A percentile compares a stretch with the other conserved stretches of the same genome.
phyloP scores from a whole-genome alignment of 1,140 invertebrate species.

The Thalassaphorura encarpata region DNA sequence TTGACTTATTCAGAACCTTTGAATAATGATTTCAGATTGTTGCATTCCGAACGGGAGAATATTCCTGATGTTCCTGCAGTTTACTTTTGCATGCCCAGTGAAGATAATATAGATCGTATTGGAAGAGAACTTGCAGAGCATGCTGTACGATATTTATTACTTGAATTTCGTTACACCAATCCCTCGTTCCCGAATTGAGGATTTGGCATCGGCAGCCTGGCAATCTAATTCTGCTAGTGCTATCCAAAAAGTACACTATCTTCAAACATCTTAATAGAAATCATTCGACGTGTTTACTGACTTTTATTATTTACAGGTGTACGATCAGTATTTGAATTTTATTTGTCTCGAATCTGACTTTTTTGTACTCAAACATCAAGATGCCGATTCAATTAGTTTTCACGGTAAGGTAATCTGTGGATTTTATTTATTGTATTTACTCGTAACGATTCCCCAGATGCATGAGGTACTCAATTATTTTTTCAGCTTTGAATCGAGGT shows the following conservation, averaged over 20 bases:
- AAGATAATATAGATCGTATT: slow-evolving; percentile 92
- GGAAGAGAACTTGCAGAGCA: slow-evolving; percentile 80
- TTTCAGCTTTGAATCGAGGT: slow-evolving; percentile 81
- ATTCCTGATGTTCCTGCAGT: slow-evolving; percentile 97
- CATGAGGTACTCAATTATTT: too few relatives aligned
- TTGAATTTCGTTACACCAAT: slow-evolving; percentile 98
- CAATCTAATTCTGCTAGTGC: slow-evolving; percentile 75
- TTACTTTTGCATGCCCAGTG: slow-evolving; percentile 95
- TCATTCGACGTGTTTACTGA: slow-evolving; percentile 1
- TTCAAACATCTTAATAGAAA: too few relatives aligned
- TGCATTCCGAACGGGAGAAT: slow-evolving; percentile 87
- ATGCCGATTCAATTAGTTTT: slow-evolving; percentile 81
- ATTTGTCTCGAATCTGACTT: slow-evolving; percentile 97
- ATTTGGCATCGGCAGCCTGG: slow-evolving; percentile 82
- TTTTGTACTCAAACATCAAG: slow-evolving; percentile 86
- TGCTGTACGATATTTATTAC: slow-evolving; percentile 90
- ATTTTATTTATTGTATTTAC: slow-evolving; percentile 2
- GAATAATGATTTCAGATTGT: slow-evolving; percentile 47
- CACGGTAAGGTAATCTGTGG: slow-evolving; percentile 54
- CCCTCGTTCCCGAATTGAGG: slow-evolving; percentile 86
- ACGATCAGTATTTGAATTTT: slow-evolving; percentile 97
- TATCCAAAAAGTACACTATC: slow-evolving; percentile 71
- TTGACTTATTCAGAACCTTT: background rate
- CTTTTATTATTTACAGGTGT: slow-evolving; percentile 49
- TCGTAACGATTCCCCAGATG: background rate